phyloP scores from a whole-genome alignment of 1,140 invertebrate genomes.

The Zaprionus ghesquierei region DNA sequence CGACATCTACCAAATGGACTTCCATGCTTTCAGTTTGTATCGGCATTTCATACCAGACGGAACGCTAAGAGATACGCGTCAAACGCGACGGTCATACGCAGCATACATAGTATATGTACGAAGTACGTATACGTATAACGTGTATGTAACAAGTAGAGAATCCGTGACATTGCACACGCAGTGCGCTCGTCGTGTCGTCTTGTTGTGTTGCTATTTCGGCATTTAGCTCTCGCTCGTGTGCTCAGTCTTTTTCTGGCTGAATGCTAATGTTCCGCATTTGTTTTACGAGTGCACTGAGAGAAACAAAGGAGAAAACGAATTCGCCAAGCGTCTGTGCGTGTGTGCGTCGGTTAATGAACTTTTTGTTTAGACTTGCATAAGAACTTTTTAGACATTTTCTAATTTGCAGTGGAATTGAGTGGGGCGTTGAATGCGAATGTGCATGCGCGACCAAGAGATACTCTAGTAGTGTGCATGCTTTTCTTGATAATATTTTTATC shows the following conservation, averaged over 20 bases:
- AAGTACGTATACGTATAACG: conserved; percentile 14
- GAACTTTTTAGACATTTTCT: neutral
- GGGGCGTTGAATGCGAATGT: too few species aligned
- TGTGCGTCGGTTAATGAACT: neutral
- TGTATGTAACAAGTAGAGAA: conserved; percentile 5
- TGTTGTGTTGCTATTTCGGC: neutral
- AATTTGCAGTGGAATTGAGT: neutral
- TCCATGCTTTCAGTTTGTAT: conserved; percentile 49
- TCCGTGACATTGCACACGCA: conserved; percentile 10
- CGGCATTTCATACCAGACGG: conserved; percentile 44
- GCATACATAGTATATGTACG: neutral
- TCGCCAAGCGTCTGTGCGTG: neutral
- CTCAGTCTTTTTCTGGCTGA: neutral
- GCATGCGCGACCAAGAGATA: neutral
- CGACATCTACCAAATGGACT: conserved; percentile 33
- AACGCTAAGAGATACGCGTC: conserved; percentile 10
- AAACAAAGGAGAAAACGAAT: neutral
- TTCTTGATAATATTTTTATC: neutral
- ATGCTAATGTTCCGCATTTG: conserved; percentile 2
- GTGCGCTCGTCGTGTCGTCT: too few species aligned
- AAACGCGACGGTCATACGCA: neutral
- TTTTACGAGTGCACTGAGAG: conserved; percentile 28
- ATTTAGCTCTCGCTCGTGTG: neutral
- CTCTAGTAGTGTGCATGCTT: too few species aligned
- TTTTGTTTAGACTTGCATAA: neutral